Conservation (phyloP, 1,140 invertebrate species). For the Drusus annulatus region DNA sequence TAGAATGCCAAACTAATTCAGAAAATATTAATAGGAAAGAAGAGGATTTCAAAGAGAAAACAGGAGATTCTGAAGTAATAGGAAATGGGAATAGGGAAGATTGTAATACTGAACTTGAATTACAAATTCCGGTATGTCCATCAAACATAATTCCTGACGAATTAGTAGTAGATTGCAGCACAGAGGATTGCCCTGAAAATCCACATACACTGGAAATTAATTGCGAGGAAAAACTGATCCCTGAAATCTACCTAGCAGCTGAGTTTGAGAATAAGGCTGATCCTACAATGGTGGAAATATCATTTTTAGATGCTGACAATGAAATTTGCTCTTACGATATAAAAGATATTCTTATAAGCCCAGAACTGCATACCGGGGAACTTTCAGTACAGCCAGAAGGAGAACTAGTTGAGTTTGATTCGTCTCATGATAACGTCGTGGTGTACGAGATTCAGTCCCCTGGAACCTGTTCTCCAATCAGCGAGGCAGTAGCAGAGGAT, state of each 20-base stretch:
- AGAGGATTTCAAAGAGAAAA: too few relatives aligned
- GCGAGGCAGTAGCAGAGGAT: not conserved
- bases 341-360: not conserved
- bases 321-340: constrained; percentile 1
- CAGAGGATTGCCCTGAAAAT: too few relatives aligned
- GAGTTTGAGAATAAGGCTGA: constrained; percentile 16
- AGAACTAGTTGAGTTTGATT: constrained; percentile 10
- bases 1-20: too few relatives aligned
- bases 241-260: not conserved
- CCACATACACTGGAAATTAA: too few relatives aligned
- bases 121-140: too few relatives aligned
- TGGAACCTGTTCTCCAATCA: not conserved
- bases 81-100: too few relatives aligned
- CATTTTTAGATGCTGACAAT: constrained; percentile 16
- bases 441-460: constrained; percentile 14
- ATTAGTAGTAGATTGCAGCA: too few relatives aligned
- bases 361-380: not conserved
- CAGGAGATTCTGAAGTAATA: too few relatives aligned
- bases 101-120: too few relatives aligned
- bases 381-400: constrained; percentile 4
- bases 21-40: too few relatives aligned
- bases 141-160: too few relatives aligned
- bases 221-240: not conserved
- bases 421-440: not conserved
- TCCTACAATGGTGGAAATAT: constrained; percentile 17